Percentiles rank a stretch among this genome's conserved stretches.
Evolutionary conservation across 2,797 vertebrate species (phyloP).

Genomic region (Rhinogobio ventralis): DNA sequence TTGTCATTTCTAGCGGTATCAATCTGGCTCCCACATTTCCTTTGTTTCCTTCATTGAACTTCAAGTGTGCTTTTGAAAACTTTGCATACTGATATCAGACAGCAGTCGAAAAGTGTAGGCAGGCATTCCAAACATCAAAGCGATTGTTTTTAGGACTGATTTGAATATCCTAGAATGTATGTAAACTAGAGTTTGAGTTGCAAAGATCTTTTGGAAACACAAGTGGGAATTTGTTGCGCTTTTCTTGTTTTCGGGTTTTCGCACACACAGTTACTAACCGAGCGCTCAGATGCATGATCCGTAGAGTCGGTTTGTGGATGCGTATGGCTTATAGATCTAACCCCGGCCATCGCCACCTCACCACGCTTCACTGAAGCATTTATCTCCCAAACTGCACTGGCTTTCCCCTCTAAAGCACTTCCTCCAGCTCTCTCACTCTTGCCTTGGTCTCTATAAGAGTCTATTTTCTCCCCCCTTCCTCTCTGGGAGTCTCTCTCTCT

Average conservation of each 20-base stretch:
- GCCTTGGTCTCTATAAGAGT: conserved; percentile 20
- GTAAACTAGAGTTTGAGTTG: conserved; percentile 27
- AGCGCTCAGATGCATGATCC: conserved; percentile 38
- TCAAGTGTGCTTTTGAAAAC: not conserved
- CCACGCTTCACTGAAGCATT: conserved; percentile 52
- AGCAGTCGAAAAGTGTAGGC: conserved; percentile 1
- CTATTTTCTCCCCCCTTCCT: conserved; percentile 30
- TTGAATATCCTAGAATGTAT: conserved; percentile 28
- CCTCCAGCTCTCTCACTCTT: conserved; percentile 23
- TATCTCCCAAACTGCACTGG: conserved; percentile 56
- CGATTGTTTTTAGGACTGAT: conserved; percentile 41
- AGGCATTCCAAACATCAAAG: conserved; percentile 27
- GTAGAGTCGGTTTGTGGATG: conserved; percentile 40
- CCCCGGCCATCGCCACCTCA: conserved; percentile 51
- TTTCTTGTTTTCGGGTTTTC: not conserved
- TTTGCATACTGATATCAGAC: conserved; percentile 10
- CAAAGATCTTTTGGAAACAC: conserved; percentile 3
- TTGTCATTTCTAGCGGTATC: too few relatives aligned
- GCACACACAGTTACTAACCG: not conserved
- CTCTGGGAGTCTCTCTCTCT: conserved; percentile 52
- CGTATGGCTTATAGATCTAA: conserved; percentile 49
- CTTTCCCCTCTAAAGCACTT: conserved; percentile 51
- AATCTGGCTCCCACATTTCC: not conserved
- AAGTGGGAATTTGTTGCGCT: not conserved
- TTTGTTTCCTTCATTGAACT: conserved; percentile 1